A percentile compares a stretch with the other conserved stretches of the same genome.
phyloP scores from a whole-genome alignment of 2,888 invertebrate genomes.

The Lithophane ornitopus region DNA sequence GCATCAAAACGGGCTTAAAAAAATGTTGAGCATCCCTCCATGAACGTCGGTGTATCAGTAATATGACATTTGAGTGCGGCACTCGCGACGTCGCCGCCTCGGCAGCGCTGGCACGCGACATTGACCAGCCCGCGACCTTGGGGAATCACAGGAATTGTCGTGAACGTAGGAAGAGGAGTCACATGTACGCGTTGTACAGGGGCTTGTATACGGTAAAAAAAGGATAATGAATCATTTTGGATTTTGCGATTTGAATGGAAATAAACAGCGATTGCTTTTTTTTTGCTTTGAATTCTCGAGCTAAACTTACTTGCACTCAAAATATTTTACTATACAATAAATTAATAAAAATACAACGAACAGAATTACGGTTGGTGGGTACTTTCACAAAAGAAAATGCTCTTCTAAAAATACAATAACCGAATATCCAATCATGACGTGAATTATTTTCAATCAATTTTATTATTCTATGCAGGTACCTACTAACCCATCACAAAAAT shows the following conservation, averaged over 20 bases:
- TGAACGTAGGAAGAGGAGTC: slow-evolving; percentile 37
- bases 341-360: not conserved
- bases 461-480: not conserved
- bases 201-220: not conserved
- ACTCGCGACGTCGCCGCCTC: slow-evolving; percentile 76
- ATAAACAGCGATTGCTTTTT: not conserved
- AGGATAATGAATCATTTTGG: not conserved
- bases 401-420: not conserved
- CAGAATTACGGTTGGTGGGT: not conserved
- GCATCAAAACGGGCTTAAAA: slow-evolving; percentile 2
- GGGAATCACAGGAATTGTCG: slow-evolving; percentile 50
- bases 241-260: not conserved
- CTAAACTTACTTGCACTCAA: too few relatives aligned
- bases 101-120: slow-evolving; percentile 73
- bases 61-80: slow-evolving; percentile 87
- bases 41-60: slow-evolving; percentile 78
- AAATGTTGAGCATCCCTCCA: slow-evolving; percentile 78
- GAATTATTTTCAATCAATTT: not conserved
- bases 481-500: not conserved
- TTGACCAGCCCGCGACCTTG: slow-evolving; percentile 71
- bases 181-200: not conserved
- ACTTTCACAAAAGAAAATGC: not conserved
- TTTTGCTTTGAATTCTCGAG: not conserved
- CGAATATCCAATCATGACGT: not conserved
- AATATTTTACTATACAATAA: not conserved